phyloP scores from a whole-genome alignment of 2,113 vertebrate species.

The Carlito syrichta region DNA sequence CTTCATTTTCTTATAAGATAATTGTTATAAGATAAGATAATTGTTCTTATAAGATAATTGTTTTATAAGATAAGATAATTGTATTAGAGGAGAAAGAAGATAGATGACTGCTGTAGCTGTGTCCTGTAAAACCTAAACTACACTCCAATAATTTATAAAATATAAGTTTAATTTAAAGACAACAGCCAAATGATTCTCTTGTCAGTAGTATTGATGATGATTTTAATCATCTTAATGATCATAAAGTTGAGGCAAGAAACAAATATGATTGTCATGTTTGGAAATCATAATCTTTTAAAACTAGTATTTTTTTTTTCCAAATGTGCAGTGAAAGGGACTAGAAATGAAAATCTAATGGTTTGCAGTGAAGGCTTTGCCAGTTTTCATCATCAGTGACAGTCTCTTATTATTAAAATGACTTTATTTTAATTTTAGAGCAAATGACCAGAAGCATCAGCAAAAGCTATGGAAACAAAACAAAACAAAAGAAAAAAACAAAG shows the following conservation, averaged over 20 bases:
- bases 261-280: not conserved
- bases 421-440: not conserved
- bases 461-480: rapidly evolving
- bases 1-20: not conserved
- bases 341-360: not conserved
- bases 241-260: not conserved
- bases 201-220: not conserved
- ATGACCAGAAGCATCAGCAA: not conserved
- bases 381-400: not conserved
- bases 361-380: not conserved
- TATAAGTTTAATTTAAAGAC: not conserved
- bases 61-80: not conserved
- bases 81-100: not conserved
- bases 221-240: not conserved
- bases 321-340: not conserved
- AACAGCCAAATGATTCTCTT: not conserved
- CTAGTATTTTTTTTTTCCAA: not conserved
- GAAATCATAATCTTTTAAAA: not conserved
- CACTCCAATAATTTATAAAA: not conserved
- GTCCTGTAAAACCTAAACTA: not conserved
- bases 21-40: not conserved
- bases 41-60: not conserved
- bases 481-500: too few species aligned
- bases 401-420: not conserved
- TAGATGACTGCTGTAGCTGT: not conserved